These are phyloP conservation scores for Drosophila paranaensis DNA, from an alignment of 2,888 invertebrate species.

Conservation along the genomic window DNA sequence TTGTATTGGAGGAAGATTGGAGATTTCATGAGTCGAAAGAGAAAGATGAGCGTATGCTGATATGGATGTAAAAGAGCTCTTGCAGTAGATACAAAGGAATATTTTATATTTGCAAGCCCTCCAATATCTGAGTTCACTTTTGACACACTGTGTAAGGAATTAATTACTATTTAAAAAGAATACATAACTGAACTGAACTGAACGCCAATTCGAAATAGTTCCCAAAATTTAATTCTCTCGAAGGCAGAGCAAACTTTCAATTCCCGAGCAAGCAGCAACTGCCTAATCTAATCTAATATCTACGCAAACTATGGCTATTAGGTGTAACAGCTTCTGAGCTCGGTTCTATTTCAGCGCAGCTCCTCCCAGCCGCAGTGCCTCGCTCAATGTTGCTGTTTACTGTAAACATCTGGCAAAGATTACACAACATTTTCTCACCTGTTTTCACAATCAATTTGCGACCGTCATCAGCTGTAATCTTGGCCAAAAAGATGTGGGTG, in stretches of 20 bases:
- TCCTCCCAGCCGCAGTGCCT: no score
- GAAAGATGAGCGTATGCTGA: not conserved
- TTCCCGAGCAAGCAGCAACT: not conserved
- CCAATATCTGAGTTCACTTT: not conserved
- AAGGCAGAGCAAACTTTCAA: not conserved
- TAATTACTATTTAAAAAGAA: not conserved
- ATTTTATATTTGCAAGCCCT: no score
- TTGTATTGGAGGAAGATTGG: not conserved
- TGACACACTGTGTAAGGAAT: not conserved
- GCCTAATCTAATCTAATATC: slow-evolving; percentile 12
- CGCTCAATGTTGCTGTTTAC: not conserved
- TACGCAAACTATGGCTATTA: slow-evolving; percentile 22
- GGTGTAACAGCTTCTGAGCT: not conserved
- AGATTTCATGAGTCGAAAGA: not conserved
- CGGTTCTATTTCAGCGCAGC: not conserved
- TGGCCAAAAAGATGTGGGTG: slow-evolving; percentile 41
- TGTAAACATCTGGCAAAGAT: slow-evolving; percentile 25
- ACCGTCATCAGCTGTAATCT: slow-evolving; percentile 58
- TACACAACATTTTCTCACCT: slow-evolving; percentile 47
- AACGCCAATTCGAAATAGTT: not conserved
- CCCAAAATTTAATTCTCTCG: not conserved
- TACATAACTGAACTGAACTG: no score
- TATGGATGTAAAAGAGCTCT: no score
- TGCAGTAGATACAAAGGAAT: no score
- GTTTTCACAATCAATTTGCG: slow-evolving; percentile 47